These are phyloP conservation scores for Amaurobius ferox DNA, from an alignment of 2,888 invertebrate genomes.

Conservation along the genomic window DNA sequence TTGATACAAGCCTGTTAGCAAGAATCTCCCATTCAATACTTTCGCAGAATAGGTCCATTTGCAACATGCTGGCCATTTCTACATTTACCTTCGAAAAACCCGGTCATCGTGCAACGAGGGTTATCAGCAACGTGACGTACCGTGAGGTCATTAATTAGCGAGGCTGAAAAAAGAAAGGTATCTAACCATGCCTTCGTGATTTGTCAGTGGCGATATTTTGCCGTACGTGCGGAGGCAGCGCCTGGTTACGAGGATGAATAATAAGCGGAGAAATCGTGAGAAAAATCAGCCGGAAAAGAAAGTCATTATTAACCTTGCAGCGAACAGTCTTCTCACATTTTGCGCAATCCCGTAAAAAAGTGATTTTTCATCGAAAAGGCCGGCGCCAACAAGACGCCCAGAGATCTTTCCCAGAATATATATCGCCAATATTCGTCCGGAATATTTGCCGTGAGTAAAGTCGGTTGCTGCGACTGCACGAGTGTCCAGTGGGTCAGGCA, in stretches of 20 bases:
- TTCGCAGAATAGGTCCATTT: too few species aligned
- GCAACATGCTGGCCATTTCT: too few species aligned
- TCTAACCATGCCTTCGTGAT: conserved; percentile 4
- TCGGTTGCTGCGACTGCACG: background rate
- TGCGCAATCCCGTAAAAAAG: background rate
- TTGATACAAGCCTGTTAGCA: too few species aligned
- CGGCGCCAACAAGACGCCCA: background rate
- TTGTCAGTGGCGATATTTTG: background rate
- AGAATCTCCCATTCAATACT: too few species aligned
- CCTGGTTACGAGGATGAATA: conserved; percentile 5
- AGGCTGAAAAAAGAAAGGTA: background rate
- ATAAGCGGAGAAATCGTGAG: conserved; percentile 26
- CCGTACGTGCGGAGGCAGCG: background rate
- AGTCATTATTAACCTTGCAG: conserved; percentile 46
- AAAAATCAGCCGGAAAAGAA: conserved; percentile 13
- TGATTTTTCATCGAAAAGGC: conserved; percentile 11
- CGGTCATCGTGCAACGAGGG: too few species aligned
- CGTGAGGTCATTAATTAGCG: background rate
- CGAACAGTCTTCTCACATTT: background rate
- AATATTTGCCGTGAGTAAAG: background rate
- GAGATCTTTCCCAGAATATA: background rate
- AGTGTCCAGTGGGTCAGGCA: background rate
- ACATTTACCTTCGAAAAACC: too few species aligned
- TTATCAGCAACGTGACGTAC: background rate
- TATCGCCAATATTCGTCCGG: background rate